Percentiles rank a stretch among this genome's conserved stretches.
phyloP scores from a whole-genome alignment of 2,888 invertebrate genomes.

The Apotomis turbidana region DNA sequence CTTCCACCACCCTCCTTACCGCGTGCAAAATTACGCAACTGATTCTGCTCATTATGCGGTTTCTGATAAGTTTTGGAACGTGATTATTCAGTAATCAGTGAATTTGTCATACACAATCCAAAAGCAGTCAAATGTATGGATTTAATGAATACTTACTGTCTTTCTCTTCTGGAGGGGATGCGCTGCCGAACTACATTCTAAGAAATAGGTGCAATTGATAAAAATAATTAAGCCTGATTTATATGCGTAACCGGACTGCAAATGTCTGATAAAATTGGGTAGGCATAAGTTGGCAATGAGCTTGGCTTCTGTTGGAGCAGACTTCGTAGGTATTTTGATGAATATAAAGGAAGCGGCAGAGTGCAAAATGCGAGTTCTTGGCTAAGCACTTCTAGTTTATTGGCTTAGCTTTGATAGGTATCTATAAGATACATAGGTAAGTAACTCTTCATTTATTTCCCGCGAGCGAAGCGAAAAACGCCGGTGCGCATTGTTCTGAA shows the following conservation, averaged over 20 bases:
- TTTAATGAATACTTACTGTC: neutral
- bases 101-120: neutral
- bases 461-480: too few relatives aligned
- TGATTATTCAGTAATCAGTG: neutral
- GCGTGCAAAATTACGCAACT: neutral
- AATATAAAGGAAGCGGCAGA: too few relatives aligned
- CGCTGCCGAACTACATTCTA: neutral
- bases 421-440: too few relatives aligned
- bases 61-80: neutral
- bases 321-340: too few relatives aligned
- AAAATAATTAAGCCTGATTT: slow-evolving; percentile 5
- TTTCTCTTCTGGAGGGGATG: neutral
- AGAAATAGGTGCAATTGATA: slow-evolving; percentile 3
- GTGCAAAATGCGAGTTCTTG: too few relatives aligned
- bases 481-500: too few relatives aligned
- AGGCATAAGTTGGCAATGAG: neutral
- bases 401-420: too few relatives aligned
- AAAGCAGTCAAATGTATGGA: neutral
- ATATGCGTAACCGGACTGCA: neutral
- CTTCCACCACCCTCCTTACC: neutral
- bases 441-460: too few relatives aligned
- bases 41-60: neutral
- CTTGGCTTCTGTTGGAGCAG: neutral
- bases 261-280: slow-evolving; percentile 2
- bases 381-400: too few relatives aligned